Evolutionary conservation across 2,113 vertebrate genomes (phyloP).

Genomic region (Rhegmatorhina hoffmannsi): DNA sequence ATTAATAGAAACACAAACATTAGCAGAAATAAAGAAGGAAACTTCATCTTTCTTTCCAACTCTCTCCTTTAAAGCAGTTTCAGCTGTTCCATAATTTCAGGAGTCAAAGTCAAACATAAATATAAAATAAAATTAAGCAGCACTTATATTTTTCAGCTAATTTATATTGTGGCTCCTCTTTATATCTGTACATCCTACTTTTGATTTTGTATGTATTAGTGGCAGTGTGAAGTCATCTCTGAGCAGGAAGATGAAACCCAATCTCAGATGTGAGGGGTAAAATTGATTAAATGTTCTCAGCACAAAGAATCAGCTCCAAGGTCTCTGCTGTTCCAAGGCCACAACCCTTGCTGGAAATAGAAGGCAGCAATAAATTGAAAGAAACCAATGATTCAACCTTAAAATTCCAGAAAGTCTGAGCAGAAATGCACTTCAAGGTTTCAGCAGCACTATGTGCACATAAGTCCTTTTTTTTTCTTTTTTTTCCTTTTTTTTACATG

Average conservation of each 20-base stretch:
- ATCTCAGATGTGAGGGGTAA: constrained; percentile 15
- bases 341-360: constrained; percentile 22
- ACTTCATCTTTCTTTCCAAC: neutral
- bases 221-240: neutral
- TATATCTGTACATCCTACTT: neutral
- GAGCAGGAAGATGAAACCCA: neutral
- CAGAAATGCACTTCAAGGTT: neutral
- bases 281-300: constrained; percentile 17
- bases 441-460: neutral
- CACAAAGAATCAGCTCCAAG: constrained; percentile 8
- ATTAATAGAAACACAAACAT: neutral
- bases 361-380: constrained; percentile 26
- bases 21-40: neutral
- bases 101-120: neutral
- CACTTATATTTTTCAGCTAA: neutral
- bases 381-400: neutral
- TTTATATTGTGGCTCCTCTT: neutral
- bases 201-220: neutral
- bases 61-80: neutral
- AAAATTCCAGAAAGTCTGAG: neutral
- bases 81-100: neutral
- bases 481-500: neutral
- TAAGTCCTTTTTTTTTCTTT: neutral
- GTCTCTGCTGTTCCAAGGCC: constrained; percentile 23
- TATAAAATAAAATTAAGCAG: neutral